Base-by-base conservation (phyloP, 92 coral and sea anemone genomes). In the Pocillopora grandis region DNA sequence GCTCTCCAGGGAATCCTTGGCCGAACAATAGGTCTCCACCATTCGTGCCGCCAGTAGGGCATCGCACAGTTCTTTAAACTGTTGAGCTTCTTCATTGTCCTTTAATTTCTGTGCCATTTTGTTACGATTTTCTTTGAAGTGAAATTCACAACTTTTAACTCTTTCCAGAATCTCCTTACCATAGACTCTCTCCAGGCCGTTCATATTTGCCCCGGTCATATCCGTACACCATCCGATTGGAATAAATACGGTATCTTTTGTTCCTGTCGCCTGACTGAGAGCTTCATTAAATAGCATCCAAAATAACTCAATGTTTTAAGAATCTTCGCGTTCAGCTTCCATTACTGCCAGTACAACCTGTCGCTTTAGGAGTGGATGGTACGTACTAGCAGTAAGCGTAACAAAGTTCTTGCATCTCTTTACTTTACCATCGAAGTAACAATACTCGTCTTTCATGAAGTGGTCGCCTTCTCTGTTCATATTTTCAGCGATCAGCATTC, bases 161-260 rank as follows among this genome's bases (percentile, higher is more conserved):
- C 83, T 27, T 31, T 73, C 13, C 55, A 71, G 70, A 16, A 60
- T 66, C 16, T 75, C 88, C 1, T 87, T 71, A 1, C 93, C 88
- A 66, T 83, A 90, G 37, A 79, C 89, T 17, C 59, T 80, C 49
- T 69, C 31, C 62, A 90, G 15, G 0, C 86, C 94, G 48, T 87
- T 83, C 85, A 90, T 78, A 65, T 90, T 87, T 3, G 91, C 83
- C 4, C 94, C 94, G 10, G 94, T 89, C 87, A 90, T 90, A 35
- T 90, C 91, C 2, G 87, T 84, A 85, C 91, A 87, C 86, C 88
- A 90, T 36, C 94, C 87, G 5, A 2, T 56, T 0, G 94, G 91
- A 63, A 79, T 84, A 70, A 89, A 85, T 58, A 17, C 1, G 1
- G 18, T 61, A 66, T 7, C 27, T 5, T 66, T 10, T 18, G 42